These are phyloP conservation scores for Myotis planiceps DNA, from an alignment of 2,797 vertebrate species.

Conservation along the genomic window DNA sequence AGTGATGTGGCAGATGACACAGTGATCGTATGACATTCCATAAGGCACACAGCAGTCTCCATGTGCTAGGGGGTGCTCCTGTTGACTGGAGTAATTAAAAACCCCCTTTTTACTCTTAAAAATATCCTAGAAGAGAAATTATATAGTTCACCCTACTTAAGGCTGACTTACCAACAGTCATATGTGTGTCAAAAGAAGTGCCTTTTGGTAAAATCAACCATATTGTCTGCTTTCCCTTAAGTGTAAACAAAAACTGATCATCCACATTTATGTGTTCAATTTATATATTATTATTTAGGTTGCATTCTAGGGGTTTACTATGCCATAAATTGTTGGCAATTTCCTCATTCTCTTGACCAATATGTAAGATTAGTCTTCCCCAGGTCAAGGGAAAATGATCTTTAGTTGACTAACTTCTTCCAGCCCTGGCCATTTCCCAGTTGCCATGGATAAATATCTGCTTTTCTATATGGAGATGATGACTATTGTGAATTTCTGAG, in stretches of 20 bases:
- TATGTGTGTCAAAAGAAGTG: not conserved
- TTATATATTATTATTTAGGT: not conserved
- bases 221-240: not conserved
- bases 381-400: conserved; percentile 75
- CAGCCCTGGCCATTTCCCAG: conserved; percentile 64
- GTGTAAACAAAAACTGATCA: not conserved
- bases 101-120: not conserved
- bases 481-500: conserved; percentile 73
- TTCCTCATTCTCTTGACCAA: conserved; percentile 37
- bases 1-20: not conserved
- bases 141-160: not conserved
- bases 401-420: conserved; percentile 80
- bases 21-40: not conserved
- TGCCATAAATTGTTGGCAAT: not conserved
- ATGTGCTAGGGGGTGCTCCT: not conserved
- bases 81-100: not conserved
- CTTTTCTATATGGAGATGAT: conserved; percentile 69
- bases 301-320: not conserved
- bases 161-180: not conserved
- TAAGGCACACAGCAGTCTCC: not conserved
- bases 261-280: not conserved
- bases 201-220: conserved; percentile 10
- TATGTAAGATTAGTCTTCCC: conserved; percentile 61
- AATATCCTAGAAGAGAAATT: not conserved
- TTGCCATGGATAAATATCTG: conserved; percentile 71